Evolutionary conservation across 2,113 vertebrate species (phyloP).

Genomic region (Uria aalge): DNA sequence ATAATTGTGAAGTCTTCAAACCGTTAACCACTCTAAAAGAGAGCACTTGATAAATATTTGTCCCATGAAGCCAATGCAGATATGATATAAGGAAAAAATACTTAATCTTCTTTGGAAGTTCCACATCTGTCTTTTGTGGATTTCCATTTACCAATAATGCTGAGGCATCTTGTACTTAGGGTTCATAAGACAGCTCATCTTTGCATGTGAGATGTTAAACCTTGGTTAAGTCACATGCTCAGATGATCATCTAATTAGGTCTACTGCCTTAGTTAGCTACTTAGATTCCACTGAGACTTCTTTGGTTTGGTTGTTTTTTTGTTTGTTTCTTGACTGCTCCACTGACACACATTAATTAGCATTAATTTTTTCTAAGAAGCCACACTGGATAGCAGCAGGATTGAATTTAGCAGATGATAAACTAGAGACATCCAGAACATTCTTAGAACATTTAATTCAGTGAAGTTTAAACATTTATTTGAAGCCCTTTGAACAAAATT

Average conservation of each 20-base stretch:
- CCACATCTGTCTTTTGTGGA: neutral
- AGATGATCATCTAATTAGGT: neutral
- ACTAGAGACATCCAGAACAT: neutral
- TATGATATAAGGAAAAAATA: neutral
- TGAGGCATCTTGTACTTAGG: neutral
- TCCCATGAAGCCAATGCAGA: neutral
- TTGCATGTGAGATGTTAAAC: neutral
- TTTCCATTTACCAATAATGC: neutral
- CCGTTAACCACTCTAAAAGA: neutral
- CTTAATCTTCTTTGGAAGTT: neutral
- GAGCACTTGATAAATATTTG: neutral
- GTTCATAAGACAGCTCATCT: neutral
- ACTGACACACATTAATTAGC: neutral
- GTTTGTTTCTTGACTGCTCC: neutral
- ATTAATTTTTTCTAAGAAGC: neutral
- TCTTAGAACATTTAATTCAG: neutral
- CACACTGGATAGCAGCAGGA: neutral
- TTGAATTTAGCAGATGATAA: neutral
- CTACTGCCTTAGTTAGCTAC: neutral
- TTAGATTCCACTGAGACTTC: neutral
- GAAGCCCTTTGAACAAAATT: neutral
- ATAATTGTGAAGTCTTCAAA: neutral
- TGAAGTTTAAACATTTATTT: neutral
- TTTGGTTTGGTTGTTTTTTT: neutral
- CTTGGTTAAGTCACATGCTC: neutral